Evolutionary conservation across 30 jellyfish, hydroid and myxozoan species (phyloP), one percentile per base, ranked within the genome.

Genomic region (Clytia hemisphaerica): DNA sequence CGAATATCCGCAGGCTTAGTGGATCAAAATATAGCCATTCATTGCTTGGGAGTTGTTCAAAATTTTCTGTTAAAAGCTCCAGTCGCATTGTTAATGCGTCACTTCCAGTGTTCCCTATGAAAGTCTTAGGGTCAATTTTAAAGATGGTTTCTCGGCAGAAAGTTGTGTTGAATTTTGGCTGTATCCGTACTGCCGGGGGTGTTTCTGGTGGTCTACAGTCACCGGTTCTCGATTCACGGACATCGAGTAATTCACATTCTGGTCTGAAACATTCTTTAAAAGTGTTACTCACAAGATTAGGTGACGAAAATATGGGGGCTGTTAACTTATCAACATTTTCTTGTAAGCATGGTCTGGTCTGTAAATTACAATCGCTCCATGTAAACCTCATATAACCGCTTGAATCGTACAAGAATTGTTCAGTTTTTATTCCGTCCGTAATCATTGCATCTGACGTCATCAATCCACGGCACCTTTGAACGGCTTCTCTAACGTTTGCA

Each of bases 11-110:
- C 46, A 73, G 97, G 45, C 48, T 79, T 21, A 34, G 25, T 18
- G 55, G 74, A 50, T 87, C 97, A 5, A 87, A 61, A 46, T 61
- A 80, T 9, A 87, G 75, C 97, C 97, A 87, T 38, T 46, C 76
- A 5, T 29, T 49, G 4, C 29, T 6, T 16, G 84, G 67, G 2
- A 87, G 34, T 18, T 87, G 78, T 10, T 79, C 71, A 28, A 62
- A 58, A 19, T 76, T 61, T 21, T 28, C 72, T 5, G 84, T 72
- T 14, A 87, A 61, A 50, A 87, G 35, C 26, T 77, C 73, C 6
- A 87, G 66, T 6, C 37, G 46, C 38, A 87, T 51, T 9, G 51
- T 73, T 59, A 84, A 67, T 28, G 97, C 75, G 54, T 70, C 37
- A 3, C 97, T 94, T 42, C 80, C 94, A 22, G 72, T 79, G 16